phyloP scores from a whole-genome alignment of 2,888 invertebrate species.

The Lobophora halterata region DNA sequence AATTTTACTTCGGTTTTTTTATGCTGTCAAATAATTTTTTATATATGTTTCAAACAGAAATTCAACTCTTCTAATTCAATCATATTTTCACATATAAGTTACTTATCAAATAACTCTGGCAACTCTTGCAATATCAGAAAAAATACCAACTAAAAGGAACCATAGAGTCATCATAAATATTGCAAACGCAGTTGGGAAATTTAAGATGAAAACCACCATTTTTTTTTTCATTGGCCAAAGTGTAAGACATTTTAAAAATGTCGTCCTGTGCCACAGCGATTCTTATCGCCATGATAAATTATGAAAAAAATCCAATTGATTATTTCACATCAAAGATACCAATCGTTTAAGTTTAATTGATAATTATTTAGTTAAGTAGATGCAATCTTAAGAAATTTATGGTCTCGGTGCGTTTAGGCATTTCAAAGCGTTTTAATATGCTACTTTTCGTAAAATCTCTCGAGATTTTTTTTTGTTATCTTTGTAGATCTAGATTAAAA shows the following conservation, averaged over 20 bases:
- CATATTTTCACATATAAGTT: too few species aligned
- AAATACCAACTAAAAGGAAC: too few species aligned
- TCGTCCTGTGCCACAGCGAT: constrained; percentile 58
- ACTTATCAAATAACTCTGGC: too few species aligned
- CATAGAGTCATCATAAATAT: too few species aligned
- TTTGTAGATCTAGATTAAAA: constrained; percentile 20
- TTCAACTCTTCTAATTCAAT: too few species aligned
- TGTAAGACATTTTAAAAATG: constrained; percentile 55
- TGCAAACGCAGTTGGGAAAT: too few species aligned
- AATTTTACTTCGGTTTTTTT: too few species aligned
- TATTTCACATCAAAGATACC: constrained; percentile 59
- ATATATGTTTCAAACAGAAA: too few species aligned
- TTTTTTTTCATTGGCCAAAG: too few species aligned
- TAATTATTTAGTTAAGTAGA: constrained; percentile 57
- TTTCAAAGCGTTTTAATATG: constrained; percentile 25
- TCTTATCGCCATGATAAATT: constrained; percentile 69
- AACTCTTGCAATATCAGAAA: too few species aligned
- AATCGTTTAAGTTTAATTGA: constrained; percentile 63
- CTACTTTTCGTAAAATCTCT: constrained; percentile 4
- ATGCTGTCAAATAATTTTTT: too few species aligned
- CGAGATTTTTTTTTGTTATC: constrained; percentile 20
- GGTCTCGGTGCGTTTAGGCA: constrained; percentile 34
- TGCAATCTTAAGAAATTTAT: constrained; percentile 38
- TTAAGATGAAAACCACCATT: too few species aligned
- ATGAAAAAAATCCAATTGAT: constrained; percentile 72